phyloP scores from a whole-genome alignment of 2,113 vertebrate species.

The Vidua macroura region DNA sequence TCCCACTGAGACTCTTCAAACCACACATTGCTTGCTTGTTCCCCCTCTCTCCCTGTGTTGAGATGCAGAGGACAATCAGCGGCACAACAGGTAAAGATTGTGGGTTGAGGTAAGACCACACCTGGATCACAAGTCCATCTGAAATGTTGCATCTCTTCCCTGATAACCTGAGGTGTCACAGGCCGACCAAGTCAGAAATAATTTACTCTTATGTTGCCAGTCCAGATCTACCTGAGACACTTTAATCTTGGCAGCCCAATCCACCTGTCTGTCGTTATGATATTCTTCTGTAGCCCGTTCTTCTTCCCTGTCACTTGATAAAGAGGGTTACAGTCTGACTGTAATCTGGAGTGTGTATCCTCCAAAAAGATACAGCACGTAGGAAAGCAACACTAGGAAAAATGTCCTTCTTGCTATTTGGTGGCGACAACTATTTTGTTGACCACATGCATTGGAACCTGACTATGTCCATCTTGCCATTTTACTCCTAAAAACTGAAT shows the following conservation, averaged over 20 bases:
- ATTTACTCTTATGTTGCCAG: background rate
- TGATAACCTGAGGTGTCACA: background rate
- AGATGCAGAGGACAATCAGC: background rate
- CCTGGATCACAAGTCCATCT: rapidly evolving
- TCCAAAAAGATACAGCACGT: rapidly evolving
- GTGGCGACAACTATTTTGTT: background rate
- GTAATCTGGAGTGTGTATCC: background rate
- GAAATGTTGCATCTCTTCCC: background rate
- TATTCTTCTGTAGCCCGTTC: background rate
- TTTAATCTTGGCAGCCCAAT: background rate
- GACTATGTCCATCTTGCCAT: background rate
- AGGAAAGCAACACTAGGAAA: background rate
- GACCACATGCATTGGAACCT: rapidly evolving
- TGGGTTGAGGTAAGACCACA: background rate
- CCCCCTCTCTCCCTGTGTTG: background rate
- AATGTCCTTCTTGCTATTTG: background rate
- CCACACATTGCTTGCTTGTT: background rate
- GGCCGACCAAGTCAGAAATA: background rate
- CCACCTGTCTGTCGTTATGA: background rate
- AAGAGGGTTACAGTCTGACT: background rate
- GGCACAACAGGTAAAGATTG: background rate
- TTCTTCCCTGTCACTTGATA: background rate
- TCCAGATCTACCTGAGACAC: too few species aligned
- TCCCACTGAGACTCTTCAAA: background rate
- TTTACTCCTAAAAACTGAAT: background rate